A percentile compares a stretch with the other conserved stretches of the same genome.
phyloP scores from a whole-genome alignment of 2,113 vertebrate species.

The Clarias batrachus region DNA sequence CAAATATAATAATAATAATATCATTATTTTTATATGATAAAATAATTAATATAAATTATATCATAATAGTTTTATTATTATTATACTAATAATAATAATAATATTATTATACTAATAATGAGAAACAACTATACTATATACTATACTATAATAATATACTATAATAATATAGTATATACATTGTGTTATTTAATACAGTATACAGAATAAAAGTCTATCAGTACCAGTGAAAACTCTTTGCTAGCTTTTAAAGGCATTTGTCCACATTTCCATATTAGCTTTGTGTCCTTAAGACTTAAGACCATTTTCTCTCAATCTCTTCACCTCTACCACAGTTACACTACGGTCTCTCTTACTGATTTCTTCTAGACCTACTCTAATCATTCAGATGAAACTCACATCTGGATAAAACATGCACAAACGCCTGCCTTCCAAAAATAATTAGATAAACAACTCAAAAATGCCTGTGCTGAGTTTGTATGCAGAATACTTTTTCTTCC shows the following conservation, averaged over 20 bases:
- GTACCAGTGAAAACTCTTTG: not conserved
- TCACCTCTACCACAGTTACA: not conserved
- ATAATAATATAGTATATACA: no score
- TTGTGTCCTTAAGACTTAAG: not conserved
- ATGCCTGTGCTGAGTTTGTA: not conserved
- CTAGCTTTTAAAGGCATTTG: not conserved
- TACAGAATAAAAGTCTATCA: not conserved
- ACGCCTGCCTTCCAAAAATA: not conserved
- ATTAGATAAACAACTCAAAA: not conserved
- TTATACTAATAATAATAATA: not conserved
- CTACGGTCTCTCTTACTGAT: no score
- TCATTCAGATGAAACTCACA: not conserved
- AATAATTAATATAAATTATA: not conserved
- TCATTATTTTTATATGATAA: no score
- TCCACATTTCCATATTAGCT: not conserved
- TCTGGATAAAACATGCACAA: not conserved
- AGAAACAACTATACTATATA: no score
- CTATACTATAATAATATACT: no score
- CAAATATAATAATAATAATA: not conserved
- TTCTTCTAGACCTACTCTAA: not conserved
- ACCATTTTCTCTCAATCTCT: not conserved
- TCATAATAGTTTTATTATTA: not conserved
- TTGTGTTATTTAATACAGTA: not conserved
- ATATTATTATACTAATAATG: not conserved
- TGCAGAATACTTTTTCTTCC: not conserved